Base-by-base conservation (phyloP, 2,113 vertebrate species). In the Nothocercus julius region DNA sequence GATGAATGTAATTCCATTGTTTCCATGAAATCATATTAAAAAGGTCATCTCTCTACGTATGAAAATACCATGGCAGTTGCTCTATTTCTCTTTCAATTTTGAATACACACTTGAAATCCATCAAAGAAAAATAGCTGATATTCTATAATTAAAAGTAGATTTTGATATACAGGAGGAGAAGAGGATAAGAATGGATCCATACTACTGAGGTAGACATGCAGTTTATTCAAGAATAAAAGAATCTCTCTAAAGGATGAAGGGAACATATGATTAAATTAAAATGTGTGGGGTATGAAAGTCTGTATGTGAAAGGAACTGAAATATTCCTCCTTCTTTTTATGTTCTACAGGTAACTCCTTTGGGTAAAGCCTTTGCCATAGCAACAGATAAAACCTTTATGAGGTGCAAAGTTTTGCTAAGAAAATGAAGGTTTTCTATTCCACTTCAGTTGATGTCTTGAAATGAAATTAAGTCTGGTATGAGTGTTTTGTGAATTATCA, bases 301-400 rank as follows among this genome's bases (percentile, higher is more conserved):
- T 89, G 20, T 69, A 56, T 93, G 80, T 95, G 64, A 95, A 92
- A 93, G 64, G 70, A 92, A 74, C 78, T 69, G 76, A 90, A 94
- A 91, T 77, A 91, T 87, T 84, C 53, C 20, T 51, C 5, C 44
- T 87, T 82, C 80, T 87, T 87, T 54, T 91, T n/a, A 61, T 88
- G 38, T 89, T 89, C 62, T 76, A 22, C 28, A 34, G 63, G 42
- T 51, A 82, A 77, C 32, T 97, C 86, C 93, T 95, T 59, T 76
- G 61, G 89, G 93, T 94, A 96, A 93, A 96, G 42, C 14, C 54
- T 88, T 70, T 88, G 90, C 73, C 59, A 90, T 79, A 72, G 70
- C 89, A 97, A 88, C 93, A 97, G 90, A 94, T 78, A 96, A 97
- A 97, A 87, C 49, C 92, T 96, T 98, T 96, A 97, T 92, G 90